Evolutionary conservation across 2,113 vertebrate species (phyloP), one percentile per base, ranked within the genome.

Genomic region (Halcyon senegalensis): DNA sequence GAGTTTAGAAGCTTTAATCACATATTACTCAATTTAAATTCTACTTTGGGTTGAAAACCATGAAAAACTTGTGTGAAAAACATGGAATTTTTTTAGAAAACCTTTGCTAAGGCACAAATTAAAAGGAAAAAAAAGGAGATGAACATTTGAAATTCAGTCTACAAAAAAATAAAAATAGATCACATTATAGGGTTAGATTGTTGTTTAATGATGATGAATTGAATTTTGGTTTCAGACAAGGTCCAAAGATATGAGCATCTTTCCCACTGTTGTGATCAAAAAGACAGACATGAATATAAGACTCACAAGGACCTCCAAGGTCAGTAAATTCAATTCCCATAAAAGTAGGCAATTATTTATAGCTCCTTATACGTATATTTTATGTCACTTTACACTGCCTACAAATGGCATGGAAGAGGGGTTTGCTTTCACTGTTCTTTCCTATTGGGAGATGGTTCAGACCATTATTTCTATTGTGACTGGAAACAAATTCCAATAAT

Each of bases 331-430:
- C 37, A 89, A 79, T 91, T 93, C 66, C 51, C 56, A 82, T 84
- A 78, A 93, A 91, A 91, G 39, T 17, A 85, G 62, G n/a, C 51
- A 94, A 94, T 81, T 91, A 81, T 91, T 94, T 69, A n/a, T 56
- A 91, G 16, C n/a, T 43, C 33, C 41, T 91, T 55, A 46, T n/a
- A 62, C 51, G 37, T 59, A 46, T 41, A 77, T 78, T 89, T 89
- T 68, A 81, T 44, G 77, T 84, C 77, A 81, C 51, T n/a, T 91
- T 91, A 70, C 60, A 37, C 33, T 87, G 55, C 37, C 41, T 84
- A 59, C 46, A 91, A 60, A 84, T 77, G 80, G 16, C 24, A 74
- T 70, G 69, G 60, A 41, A 72, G 11, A 66, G 5, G 18, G 25
- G 8, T 28, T 93, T 91, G 16, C 64, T 84, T 51, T 86, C 43